These are phyloP conservation scores for Netelia fuscicornis DNA, from an alignment of 2,888 invertebrate species.

Conservation along the genomic window DNA sequence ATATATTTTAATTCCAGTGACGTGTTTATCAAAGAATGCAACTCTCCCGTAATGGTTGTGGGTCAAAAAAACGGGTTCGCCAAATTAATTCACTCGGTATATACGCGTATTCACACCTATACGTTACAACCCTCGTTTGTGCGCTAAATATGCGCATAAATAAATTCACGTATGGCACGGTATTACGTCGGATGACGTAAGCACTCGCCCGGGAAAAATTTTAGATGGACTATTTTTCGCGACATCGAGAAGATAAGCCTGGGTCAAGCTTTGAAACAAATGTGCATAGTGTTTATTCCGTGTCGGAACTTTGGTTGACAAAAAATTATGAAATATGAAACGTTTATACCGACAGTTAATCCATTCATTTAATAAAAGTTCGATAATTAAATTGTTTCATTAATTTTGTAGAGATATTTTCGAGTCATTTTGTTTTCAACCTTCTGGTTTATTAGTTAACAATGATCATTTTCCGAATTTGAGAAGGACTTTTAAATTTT, in stretches of 20 bases:
- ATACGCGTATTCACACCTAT: not conserved
- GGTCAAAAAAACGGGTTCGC: conserved; percentile 36
- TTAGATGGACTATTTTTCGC: not conserved
- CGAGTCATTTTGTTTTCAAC: no score
- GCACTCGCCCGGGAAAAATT: not conserved
- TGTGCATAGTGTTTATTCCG: not conserved
- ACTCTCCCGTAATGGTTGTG: conserved; percentile 40
- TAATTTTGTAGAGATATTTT: no score
- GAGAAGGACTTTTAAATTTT: no score
- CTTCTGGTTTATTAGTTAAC: no score
- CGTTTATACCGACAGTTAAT: no score
- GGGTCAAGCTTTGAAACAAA: not conserved
- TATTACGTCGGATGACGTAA: not conserved
- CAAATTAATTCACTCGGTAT: conserved; percentile 12
- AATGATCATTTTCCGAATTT: no score
- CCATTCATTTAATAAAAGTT: no score
- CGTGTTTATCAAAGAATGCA: conserved; percentile 53
- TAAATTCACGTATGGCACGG: not conserved
- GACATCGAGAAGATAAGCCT: no score
- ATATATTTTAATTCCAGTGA: conserved; percentile 34
- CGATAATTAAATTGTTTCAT: no score
- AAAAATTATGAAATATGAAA: no score
- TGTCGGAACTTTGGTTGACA: no score
- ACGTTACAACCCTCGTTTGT: not conserved
- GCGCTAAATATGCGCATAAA: not conserved